A percentile compares a stretch with the other conserved stretches of the same genome.
Evolutionary conservation across 2,113 vertebrate species (phyloP).

Genomic region (Pyrgilauda ruficollis): DNA sequence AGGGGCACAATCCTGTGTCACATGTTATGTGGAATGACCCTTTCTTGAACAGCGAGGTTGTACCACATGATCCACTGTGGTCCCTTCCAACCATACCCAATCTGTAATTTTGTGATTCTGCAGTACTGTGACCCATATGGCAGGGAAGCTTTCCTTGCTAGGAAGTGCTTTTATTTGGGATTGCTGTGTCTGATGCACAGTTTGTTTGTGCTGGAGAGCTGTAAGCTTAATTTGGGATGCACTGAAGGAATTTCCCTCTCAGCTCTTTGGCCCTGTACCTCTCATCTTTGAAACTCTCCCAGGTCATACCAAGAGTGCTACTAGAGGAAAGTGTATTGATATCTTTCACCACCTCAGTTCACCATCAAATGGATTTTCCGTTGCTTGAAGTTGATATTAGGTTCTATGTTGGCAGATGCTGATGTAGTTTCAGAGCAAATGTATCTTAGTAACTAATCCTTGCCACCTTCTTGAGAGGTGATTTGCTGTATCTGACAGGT

Average conservation of each 20-base stretch:
- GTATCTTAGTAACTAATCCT: constrained; percentile 26
- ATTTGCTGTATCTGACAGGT: constrained; percentile 29
- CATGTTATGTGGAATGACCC: background rate
- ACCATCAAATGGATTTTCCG: constrained; percentile 1
- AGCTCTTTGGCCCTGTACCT: background rate
- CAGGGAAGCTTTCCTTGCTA: background rate
- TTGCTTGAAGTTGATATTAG: background rate
- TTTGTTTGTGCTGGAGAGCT: background rate
- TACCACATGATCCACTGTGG: background rate
- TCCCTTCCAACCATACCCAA: background rate
- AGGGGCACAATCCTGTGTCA: background rate
- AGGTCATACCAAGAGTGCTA: background rate
- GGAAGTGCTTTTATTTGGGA: background rate
- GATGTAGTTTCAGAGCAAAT: background rate
- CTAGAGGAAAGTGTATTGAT: background rate
- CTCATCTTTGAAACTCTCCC: background rate
- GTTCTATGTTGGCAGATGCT: background rate
- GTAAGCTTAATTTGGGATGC: background rate
- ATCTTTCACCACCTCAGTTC: background rate
- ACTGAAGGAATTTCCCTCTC: background rate
- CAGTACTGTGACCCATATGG: background rate
- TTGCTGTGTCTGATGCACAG: background rate
- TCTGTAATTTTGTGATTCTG: background rate
- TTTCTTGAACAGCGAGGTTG: background rate
- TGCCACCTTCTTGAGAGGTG: background rate